Percentiles rank a stretch among this genome's conserved stretches.
Conservation (phyloP, 2,113 vertebrate species). For the human (Homo sapiens) region GRCh38 chr12:42417501-42418000, state of each 20-base stretch:
- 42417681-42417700: not conserved
- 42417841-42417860: not conserved
- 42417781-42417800: not conserved
- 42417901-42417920: not conserved
- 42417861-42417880: not conserved
- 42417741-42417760: slow-evolving; percentile 20
- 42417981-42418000: too few species aligned
- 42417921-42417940: not conserved
- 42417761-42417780: not conserved
- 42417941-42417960: not conserved
- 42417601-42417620: not conserved
- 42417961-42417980: too few species aligned
- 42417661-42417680: not conserved
- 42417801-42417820: not conserved
- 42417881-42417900: not conserved
- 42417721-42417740: not conserved
- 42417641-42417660: not conserved
- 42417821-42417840: not conserved
- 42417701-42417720: not conserved
- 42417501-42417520: slow-evolving; percentile 20
- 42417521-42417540: slow-evolving; percentile 17
- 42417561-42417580: slow-evolving; percentile 51
- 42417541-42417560: slow-evolving; percentile 50
- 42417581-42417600: not conserved
- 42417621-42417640: not conserved